Evolutionary conservation across 2,888 invertebrate genomes (phyloP), one percentile per base, ranked within the genome.

Genomic region (Rapana venosa): DNA sequence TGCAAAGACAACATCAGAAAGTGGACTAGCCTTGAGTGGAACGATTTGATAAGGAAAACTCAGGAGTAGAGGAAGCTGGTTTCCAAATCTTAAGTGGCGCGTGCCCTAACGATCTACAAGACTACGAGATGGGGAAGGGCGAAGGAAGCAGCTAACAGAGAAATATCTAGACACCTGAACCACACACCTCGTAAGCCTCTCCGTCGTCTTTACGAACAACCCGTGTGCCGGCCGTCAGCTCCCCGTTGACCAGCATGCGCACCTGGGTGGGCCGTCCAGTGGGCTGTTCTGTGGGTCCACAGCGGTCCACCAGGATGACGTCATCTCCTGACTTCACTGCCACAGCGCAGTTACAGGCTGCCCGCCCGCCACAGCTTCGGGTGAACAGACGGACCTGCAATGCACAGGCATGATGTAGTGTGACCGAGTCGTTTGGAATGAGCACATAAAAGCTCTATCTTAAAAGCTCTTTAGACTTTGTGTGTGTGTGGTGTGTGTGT

Each of bases 321-420:
- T 95, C 94, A 92, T 95, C 93, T 22, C 93, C 94, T 20, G 92
- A 92, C 90, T 91, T 92, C 30, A 94, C 93, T 90, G 94, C 93
- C n/a, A 93, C 91, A 47, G 92, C 94, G 92, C 95, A 95, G 74
- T 92, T 93, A 91, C 95, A 95, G 0, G 94, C 91, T 36, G 92
- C 92, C 30, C 87, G 89, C 22, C 92, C 92, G 66, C 87, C 85
- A 84, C 94, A 94, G 58, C 87, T 92, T 32, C 90, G 89, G 56
- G 92, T 92, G 87, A 92, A 93, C 22, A 92, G 81, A 17, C 91
- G 91, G 11, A 93, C 91, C 94, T 94, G 83, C 1, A 70, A 56
- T 35, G n/a, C 11, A 35, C 8, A 17, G 32, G 17, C 79, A 61
- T 5, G 35, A 35, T 5, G 1, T 26, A 26, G 77, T 13, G n/a